A percentile compares a stretch with the other conserved stretches of the same genome.
phyloP scores from a whole-genome alignment of 92 coral and sea anemone species.

The Paramuricea clavata region DNA sequence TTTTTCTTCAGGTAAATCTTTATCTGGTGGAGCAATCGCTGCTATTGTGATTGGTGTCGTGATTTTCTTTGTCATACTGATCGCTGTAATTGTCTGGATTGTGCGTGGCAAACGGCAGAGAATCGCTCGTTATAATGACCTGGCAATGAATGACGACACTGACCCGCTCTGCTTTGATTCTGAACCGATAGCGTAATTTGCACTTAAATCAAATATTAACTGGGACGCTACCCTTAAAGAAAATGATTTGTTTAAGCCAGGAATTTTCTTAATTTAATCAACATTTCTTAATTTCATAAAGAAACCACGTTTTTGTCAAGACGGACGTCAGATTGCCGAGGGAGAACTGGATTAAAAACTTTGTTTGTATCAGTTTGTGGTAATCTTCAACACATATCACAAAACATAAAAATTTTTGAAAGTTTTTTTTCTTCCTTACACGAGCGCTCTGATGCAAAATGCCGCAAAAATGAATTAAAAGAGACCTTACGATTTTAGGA shows the following conservation, averaged over 20 bases:
- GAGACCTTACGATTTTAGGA: too few species aligned
- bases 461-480: too few species aligned
- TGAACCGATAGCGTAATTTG: slow-evolving; percentile 37
- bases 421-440: too few species aligned
- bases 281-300: too few species aligned
- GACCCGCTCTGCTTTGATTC: slow-evolving; percentile 22
- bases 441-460: too few species aligned
- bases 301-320: too few species aligned
- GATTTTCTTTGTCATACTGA: slow-evolving; percentile 2
- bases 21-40: slow-evolving; percentile 22
- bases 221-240: background rate
- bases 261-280: too few species aligned
- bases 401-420: too few species aligned
- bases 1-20: background rate
- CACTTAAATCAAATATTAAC: background rate
- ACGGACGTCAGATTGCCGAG: too few species aligned
- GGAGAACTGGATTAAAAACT: too few species aligned
- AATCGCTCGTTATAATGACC: background rate
- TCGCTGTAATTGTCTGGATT: background rate
- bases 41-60: slow-evolving; percentile 1
- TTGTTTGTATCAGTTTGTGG: too few species aligned
- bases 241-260: background rate
- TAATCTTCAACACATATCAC: too few species aligned
- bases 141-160: slow-evolving; percentile 36
- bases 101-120: background rate